Percentiles rank a stretch among this genome's conserved stretches.
Conservation (phyloP, 2,797 vertebrate genomes). For the Poeciliopsis infans region DNA sequence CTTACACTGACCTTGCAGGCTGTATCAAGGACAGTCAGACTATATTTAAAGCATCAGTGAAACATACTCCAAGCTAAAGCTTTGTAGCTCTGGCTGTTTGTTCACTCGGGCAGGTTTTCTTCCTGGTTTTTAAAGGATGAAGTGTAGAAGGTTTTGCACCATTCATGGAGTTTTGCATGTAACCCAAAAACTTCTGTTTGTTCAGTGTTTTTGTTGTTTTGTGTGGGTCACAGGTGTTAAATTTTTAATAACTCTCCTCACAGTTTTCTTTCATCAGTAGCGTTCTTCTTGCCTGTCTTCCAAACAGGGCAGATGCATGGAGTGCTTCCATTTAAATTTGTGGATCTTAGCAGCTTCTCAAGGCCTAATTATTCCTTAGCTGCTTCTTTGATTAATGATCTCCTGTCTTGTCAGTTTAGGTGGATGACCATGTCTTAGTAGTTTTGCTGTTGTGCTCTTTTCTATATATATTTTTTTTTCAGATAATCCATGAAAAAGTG, state of each 20-base stretch:
- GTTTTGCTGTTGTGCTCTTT: background rate
- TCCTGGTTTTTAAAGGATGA: background rate
- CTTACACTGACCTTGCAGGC: background rate
- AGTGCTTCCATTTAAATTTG: background rate
- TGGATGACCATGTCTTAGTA: background rate
- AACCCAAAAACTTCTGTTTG: background rate
- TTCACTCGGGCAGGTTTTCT: background rate
- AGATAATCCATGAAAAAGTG: background rate
- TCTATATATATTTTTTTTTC: too few species aligned
- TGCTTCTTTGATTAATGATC: background rate
- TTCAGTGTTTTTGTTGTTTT: background rate
- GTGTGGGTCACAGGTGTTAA: background rate
- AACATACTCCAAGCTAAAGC: background rate
- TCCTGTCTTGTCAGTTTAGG: background rate
- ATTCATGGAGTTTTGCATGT: background rate
- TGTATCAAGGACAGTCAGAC: background rate
- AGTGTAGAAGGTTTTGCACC: background rate
- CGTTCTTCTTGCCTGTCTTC: background rate
- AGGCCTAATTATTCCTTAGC: background rate
- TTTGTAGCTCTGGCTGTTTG: background rate
- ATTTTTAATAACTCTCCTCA: background rate
- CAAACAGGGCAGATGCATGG: background rate
- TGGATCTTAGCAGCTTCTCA: background rate
- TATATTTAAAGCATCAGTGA: background rate
- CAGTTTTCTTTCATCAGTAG: background rate